Percentiles rank a stretch among this genome's conserved stretches.
Conservation (phyloP, 2,113 vertebrate genomes). For the Ceyx melanurus region DNA sequence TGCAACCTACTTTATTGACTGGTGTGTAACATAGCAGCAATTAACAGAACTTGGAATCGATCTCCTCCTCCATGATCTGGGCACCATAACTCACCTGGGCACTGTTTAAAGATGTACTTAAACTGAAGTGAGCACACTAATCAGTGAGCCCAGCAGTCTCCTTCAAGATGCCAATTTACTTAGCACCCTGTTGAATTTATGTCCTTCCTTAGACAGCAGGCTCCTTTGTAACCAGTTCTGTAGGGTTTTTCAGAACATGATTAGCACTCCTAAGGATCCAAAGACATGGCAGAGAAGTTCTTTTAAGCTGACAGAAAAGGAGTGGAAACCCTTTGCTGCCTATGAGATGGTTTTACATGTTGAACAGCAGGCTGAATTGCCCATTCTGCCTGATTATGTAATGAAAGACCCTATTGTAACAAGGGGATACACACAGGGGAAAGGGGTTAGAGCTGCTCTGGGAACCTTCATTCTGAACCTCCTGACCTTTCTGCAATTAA, state of each 20-base stretch:
- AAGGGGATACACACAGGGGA: not conserved
- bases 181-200: not conserved
- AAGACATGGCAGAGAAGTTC: not conserved
- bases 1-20: not conserved
- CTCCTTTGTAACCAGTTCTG: not conserved
- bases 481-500: constrained; percentile 32
- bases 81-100: not conserved
- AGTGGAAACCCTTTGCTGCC: not conserved
- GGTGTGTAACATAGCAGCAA: not conserved
- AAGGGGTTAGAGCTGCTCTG: not conserved
- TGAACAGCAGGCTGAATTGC: not conserved
- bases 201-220: not conserved
- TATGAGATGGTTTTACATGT: not conserved
- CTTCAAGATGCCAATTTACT: not conserved
- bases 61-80: not conserved
- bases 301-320: not conserved
- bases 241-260: not conserved
- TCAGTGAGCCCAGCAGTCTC: not conserved
- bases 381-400: not conserved
- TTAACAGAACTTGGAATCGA: not conserved
- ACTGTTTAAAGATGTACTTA: not conserved
- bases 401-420: constrained; percentile 33
- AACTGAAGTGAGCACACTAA: not conserved
- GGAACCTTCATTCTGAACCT: not conserved
- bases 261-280: not conserved